Evolutionary conservation across 2,888 invertebrate species (phyloP), one percentile per base, ranked within the genome.

Genomic region (Beris chalybata): DNA sequence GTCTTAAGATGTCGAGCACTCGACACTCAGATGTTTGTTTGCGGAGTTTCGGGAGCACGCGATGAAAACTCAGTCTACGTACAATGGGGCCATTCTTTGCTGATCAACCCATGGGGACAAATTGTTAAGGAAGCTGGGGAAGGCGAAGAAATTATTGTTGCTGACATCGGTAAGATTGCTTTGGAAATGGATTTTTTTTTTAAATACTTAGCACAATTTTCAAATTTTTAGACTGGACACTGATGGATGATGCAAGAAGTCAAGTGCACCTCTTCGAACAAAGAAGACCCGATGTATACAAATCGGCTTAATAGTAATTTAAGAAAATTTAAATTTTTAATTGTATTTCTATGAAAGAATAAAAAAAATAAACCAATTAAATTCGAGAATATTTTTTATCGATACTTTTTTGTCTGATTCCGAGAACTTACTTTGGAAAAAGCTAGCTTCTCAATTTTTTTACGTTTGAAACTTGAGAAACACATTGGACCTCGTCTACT

Each of bases 21-120:
- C 43, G 97, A 97, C 82, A 91, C 93, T 78, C 96, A 97, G 82
- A 81, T 94, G 55, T 98, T 88, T 83, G 91, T 95, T 45, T 92
- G 91, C 22, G 86, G 89, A 1, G 87, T 92, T 58, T 91, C 93
- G 57, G 94, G 95, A 0, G 95, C 97, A 1, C 82, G 94, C 69
- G 90, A 90, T 76, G 75, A 77, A 4, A 79, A 78, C 6, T 86
- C 92, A 2, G 71, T 93, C 90, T 97, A 96, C 78, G 86, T 92
- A 48, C 93, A 95, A 12, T 97, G 91, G 86, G 97, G 95, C 0
- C 95, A 97, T 80, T 90, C 93, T 11, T 85, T 89, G 76, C 82
- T 93, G 11, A 87, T 92, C 0, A 87, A 89, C 83, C 97, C 97
- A 90, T 91, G 83, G 82, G 80, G 90, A 0, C 84, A 87, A 67